phyloP scores from a whole-genome alignment of 2,797 vertebrate genomes.

The Helostoma temminkii region DNA sequence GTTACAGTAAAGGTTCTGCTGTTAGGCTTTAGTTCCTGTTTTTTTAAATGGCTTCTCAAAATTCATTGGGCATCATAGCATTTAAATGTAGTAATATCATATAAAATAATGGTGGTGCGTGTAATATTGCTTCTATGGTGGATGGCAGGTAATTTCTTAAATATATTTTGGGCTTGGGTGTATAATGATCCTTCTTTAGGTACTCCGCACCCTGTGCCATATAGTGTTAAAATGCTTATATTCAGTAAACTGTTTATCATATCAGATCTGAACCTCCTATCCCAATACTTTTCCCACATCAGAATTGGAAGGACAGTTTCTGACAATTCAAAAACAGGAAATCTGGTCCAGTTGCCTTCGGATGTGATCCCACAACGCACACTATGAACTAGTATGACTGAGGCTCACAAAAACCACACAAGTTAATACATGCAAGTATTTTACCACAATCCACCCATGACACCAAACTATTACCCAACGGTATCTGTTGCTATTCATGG shows the following conservation, averaged over 20 bases:
- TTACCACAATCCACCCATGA: not conserved
- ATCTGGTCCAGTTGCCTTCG: too few species aligned
- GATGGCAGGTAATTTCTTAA: not conserved
- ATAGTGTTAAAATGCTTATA: too few species aligned
- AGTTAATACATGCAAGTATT: too few species aligned
- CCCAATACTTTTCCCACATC: too few species aligned
- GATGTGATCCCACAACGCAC: not conserved
- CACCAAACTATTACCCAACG: conserved; percentile 2
- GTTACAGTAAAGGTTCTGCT: not conserved
- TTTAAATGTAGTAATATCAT: too few species aligned
- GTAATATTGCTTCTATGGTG: not conserved
- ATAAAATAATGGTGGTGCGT: too few species aligned
- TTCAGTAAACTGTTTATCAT: too few species aligned
- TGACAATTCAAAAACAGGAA: not conserved
- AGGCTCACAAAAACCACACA: not conserved
- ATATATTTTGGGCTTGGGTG: not conserved
- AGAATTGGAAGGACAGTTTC: too few species aligned
- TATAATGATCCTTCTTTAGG: too few species aligned
- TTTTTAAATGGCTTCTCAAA: not conserved
- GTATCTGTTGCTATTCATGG: conserved; percentile 23
- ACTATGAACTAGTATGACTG: not conserved
- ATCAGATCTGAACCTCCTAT: too few species aligned
- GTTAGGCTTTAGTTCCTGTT: not conserved
- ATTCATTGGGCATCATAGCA: not conserved
- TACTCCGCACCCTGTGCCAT: too few species aligned